phyloP scores from a whole-genome alignment of 2,797 vertebrate genomes.

The Clarias pachynema region DNA sequence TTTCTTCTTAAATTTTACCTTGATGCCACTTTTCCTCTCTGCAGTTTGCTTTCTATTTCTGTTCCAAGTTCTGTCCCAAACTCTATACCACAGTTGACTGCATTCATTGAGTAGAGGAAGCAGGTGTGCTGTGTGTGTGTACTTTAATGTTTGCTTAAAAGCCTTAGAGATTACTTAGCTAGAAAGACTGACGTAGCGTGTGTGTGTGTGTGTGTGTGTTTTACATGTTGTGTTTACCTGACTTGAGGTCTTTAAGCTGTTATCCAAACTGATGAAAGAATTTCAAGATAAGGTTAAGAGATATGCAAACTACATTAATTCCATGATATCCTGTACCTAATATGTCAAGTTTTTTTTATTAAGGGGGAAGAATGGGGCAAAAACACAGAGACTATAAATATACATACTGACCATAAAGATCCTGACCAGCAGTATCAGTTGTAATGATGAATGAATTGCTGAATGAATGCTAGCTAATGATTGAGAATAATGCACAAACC shows the following conservation, averaged over 20 bases:
- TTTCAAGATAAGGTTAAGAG: not conserved
- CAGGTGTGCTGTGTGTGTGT: constrained; percentile 13
- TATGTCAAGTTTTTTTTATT: not conserved
- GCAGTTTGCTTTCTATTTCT: not conserved
- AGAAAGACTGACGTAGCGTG: not conserved
- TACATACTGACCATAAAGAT: not conserved
- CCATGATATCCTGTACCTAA: not conserved
- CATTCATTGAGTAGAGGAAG: not conserved
- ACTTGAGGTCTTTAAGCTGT: constrained; percentile 16
- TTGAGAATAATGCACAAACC: not conserved
- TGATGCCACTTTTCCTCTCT: not conserved
- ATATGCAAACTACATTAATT: not conserved
- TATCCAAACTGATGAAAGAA: not conserved
- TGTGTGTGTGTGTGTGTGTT: not conserved
- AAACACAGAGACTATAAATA: not conserved
- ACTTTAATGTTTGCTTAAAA: constrained; percentile 21
- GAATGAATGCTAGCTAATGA: not conserved
- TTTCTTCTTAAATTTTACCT: too few species aligned
- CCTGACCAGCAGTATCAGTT: not conserved
- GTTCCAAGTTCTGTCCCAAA: not conserved
- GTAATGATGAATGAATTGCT: not conserved
- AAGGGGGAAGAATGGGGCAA: not conserved
- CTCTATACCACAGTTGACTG: not conserved
- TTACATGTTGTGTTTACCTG: constrained; percentile 10
- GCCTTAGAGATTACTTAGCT: constrained; percentile 21